Conservation (phyloP, 2,888 invertebrate genomes). For the Cartodere bifasciata region DNA sequence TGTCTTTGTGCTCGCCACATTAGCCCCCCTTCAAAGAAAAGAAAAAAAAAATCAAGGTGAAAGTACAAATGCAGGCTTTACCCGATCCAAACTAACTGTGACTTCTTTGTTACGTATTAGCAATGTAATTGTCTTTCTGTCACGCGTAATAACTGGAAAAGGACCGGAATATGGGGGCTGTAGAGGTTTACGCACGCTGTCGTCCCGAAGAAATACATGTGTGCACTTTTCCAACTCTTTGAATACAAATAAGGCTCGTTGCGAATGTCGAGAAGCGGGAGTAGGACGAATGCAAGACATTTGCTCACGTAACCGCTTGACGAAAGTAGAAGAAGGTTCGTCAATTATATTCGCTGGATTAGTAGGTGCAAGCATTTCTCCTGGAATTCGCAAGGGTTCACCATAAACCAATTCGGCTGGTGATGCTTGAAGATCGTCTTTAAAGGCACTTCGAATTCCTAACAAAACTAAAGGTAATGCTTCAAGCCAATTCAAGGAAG, state of each 20-base stretch:
- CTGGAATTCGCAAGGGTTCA: not conserved
- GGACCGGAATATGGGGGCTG: conserved; percentile 20
- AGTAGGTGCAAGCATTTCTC: not conserved
- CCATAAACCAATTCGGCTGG: not conserved
- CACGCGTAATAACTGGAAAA: conserved; percentile 13
- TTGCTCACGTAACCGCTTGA: conserved; percentile 5
- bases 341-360: not conserved
- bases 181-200: conserved; percentile 16
- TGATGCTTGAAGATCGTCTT: not conserved
- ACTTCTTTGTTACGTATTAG: conserved; percentile 12
- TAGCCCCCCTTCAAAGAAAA: too few species aligned
- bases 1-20: too few species aligned
- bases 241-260: conserved; percentile 25
- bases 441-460: conserved; percentile 16
- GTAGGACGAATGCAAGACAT: conserved; percentile 8
- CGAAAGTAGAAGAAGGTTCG: not conserved
- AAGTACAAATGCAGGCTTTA: conserved; percentile 19
- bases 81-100: conserved; percentile 15
- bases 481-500: conserved; percentile 13
- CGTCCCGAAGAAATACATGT: conserved; percentile 27
- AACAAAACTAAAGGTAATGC: conserved; percentile 16
- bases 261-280: conserved; percentile 4
- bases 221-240: conserved; percentile 30
- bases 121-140: conserved; percentile 13
- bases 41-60: too few species aligned